These are phyloP conservation scores for Molossus alvarezi DNA, from an alignment of 2,797 vertebrate species.

Conservation along the genomic window DNA sequence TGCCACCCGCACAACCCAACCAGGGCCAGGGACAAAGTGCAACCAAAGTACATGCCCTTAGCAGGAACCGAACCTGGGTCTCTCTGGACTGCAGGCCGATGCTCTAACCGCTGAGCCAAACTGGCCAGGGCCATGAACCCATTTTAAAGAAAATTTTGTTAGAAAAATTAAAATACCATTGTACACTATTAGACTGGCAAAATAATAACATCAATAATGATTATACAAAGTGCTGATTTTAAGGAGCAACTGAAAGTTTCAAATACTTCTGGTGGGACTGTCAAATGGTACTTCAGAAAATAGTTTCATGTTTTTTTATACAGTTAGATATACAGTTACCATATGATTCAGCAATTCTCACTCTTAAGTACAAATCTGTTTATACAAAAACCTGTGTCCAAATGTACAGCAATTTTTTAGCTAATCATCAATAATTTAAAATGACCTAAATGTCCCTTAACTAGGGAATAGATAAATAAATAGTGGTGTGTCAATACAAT, in stretches of 20 bases:
- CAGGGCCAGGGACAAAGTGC: too few species aligned
- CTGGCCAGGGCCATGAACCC: background rate
- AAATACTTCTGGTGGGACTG: background rate
- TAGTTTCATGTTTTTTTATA: background rate
- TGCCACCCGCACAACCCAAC: too few species aligned
- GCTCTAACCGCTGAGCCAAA: too few species aligned
- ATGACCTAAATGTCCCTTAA: background rate
- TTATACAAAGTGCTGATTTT: background rate
- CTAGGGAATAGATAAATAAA: background rate
- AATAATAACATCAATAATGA: background rate
- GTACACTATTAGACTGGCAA: background rate
- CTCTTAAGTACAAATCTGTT: background rate
- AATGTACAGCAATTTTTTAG: background rate
- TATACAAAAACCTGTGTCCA: background rate
- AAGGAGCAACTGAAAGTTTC: background rate
- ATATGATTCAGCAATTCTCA: background rate
- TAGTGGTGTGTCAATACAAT: background rate
- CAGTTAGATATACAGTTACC: background rate
- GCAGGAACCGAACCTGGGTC: too few species aligned
- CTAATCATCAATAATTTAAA: background rate
- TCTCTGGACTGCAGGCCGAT: too few species aligned
- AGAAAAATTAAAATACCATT: background rate
- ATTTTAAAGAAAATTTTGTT: background rate
- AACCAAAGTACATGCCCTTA: too few species aligned
- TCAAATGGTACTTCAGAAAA: background rate